Evolutionary conservation across 2,888 invertebrate genomes (phyloP).

Genomic region (Acleris laterana): DNA sequence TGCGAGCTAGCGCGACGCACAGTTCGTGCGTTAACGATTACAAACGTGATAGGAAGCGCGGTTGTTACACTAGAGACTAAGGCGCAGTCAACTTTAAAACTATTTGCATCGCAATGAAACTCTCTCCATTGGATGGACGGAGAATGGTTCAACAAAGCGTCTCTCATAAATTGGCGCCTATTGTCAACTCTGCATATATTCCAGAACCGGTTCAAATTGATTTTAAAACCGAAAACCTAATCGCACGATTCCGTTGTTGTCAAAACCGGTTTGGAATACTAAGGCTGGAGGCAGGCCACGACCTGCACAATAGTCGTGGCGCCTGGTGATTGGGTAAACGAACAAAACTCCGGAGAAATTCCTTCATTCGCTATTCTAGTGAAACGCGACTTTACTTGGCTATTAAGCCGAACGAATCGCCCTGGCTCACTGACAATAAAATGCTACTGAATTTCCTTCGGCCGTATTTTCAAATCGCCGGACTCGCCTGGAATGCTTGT

Average conservation of each 20-base stretch:
- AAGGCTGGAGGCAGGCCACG: conserved; percentile 38
- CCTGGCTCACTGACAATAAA: conserved; percentile 61
- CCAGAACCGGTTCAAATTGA: conserved; percentile 15
- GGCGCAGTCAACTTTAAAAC: background rate
- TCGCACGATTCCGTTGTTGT: conserved; percentile 29
- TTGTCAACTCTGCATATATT: background rate
- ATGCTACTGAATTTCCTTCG: conserved; percentile 57
- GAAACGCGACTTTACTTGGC: conserved; percentile 62
- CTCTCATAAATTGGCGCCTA: conserved; percentile 11
- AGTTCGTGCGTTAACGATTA: conserved; percentile 67
- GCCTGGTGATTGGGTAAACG: conserved; percentile 29
- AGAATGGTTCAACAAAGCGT: background rate
- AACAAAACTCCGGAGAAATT: conserved; percentile 35
- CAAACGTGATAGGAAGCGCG: conserved; percentile 54
- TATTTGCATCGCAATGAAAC: background rate
- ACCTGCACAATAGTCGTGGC: conserved; percentile 41
- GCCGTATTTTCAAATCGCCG: conserved; percentile 62
- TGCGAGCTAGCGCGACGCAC: conserved; percentile 44
- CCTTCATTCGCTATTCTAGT: conserved; percentile 36
- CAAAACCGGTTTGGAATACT: conserved; percentile 26
- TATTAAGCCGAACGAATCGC: conserved; percentile 59
- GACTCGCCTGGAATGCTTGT: conserved; percentile 65
- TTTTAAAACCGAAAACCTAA: conserved; percentile 28
- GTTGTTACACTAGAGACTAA: background rate
- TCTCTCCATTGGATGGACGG: background rate